Percentiles rank a stretch among this genome's conserved stretches.
phyloP scores from a whole-genome alignment of 92 coral and sea anemone species.

The Anthopleura xanthogrammica region DNA sequence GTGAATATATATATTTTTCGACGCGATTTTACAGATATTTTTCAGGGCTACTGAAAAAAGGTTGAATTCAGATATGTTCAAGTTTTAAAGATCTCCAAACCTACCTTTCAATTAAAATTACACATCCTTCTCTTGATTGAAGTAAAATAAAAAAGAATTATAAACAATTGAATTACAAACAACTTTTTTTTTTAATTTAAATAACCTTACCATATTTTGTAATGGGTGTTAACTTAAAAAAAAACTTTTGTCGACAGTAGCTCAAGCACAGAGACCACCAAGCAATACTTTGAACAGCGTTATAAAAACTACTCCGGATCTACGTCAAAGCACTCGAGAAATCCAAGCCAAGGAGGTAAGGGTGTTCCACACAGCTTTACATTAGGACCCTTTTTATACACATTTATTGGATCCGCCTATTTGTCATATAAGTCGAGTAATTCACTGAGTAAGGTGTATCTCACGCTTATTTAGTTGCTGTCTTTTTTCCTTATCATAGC shows the following conservation, averaged over 20 bases:
- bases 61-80: too few species aligned
- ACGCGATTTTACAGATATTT: too few species aligned
- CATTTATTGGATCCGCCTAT: too few species aligned
- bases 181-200: not conserved
- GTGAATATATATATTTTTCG: too few species aligned
- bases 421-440: not conserved
- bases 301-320: constrained; percentile 67
- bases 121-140: too few species aligned
- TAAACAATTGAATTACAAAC: not conserved
- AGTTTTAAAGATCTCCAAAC: too few species aligned
- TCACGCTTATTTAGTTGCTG: not conserved
- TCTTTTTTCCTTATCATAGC: not conserved
- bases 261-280: constrained; percentile 71
- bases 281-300: constrained; percentile 81
- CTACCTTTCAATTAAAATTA: too few species aligned
- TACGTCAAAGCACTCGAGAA: constrained; percentile 62
- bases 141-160: too few species aligned
- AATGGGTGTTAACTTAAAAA: not conserved
- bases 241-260: constrained; percentile 17
- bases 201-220: too few species aligned
- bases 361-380: constrained; percentile 1
- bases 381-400: not conserved
- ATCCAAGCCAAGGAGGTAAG: constrained; percentile 70
- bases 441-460: not conserved
- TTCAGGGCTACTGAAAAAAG: too few species aligned